A percentile compares a stretch with the other conserved stretches of the same genome.
Conservation (phyloP, 1,140 invertebrate species). For the Drosophila sp. region DNA sequence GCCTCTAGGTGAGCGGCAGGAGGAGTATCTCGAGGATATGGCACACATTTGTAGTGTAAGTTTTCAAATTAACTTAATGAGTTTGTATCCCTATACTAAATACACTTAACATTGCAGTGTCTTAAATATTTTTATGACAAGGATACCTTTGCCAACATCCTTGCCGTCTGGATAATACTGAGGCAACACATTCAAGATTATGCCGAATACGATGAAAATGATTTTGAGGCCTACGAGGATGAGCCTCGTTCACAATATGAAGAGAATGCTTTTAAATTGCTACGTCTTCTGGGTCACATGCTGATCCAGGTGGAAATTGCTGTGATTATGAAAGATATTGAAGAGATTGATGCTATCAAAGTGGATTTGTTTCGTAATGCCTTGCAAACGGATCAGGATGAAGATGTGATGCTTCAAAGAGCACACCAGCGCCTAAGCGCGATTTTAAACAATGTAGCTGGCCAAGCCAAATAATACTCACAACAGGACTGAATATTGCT, state of each 20-base stretch:
- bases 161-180: slow-evolving; percentile 50
- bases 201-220: slow-evolving; percentile 53
- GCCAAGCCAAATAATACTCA: slow-evolving; percentile 70
- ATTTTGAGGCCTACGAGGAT: slow-evolving; percentile 67
- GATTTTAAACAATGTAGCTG: slow-evolving; percentile 51
- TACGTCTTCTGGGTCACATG: slow-evolving; percentile 60
- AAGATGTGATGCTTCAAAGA: slow-evolving; percentile 62
- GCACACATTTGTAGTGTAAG: slow-evolving; percentile 76
- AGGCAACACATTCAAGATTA: slow-evolving; percentile 62
- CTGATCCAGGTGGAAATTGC: slow-evolving; percentile 38
- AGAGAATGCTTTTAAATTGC: slow-evolving; percentile 63
- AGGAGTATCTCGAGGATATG: slow-evolving; percentile 76
- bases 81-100: neutral
- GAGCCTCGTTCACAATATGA: slow-evolving; percentile 64
- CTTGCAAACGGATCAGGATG: slow-evolving; percentile 49
- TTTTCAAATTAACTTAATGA: neutral
- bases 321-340: slow-evolving; percentile 39
- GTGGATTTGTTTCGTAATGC: slow-evolving; percentile 46
- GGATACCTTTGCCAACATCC: slow-evolving; percentile 50
- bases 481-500: slow-evolving; percentile 72
- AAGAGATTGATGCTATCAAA: slow-evolving; percentile 46
- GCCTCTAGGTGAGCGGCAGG: slow-evolving; percentile 65
- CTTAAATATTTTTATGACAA: slow-evolving; percentile 66
- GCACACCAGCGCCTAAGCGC: slow-evolving; percentile 55
- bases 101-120: slow-evolving; percentile 35